Conservation (phyloP, 2,888 invertebrate genomes). For the Aphidius colemani region DNA sequence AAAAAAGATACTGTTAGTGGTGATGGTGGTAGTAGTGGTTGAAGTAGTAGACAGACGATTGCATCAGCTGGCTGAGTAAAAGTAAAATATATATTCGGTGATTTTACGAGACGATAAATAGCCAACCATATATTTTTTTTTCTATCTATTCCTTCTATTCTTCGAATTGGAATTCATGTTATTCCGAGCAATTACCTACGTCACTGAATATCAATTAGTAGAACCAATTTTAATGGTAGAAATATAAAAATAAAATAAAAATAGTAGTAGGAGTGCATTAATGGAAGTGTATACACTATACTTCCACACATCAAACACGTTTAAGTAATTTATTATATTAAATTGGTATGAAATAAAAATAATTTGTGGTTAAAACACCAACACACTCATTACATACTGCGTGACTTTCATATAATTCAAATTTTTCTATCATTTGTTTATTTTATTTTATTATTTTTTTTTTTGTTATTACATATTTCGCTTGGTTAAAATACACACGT, state of each 20-base stretch:
- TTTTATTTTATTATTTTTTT: conserved; percentile 32
- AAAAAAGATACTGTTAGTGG: neutral
- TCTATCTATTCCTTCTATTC: conserved; percentile 40
- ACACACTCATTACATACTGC: conserved; percentile 28
- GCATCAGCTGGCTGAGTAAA: conserved; percentile 47
- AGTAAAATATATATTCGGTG: conserved; percentile 55
- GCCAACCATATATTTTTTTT: conserved; percentile 44
- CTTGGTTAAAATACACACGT: conserved; percentile 25
- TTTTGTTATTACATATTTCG: conserved; percentile 19
- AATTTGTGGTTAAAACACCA: conserved; percentile 4
- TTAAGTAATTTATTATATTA: neutral
- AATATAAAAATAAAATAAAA: no score
- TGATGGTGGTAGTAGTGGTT: conserved; percentile 16
- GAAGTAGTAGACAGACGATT: conserved; percentile 21
- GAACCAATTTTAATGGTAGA: neutral
- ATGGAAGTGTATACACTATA: neutral
- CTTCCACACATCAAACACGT: no score
- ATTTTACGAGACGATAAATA: conserved; percentile 53
- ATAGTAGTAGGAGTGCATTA: neutral
- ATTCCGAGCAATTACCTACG: conserved; percentile 55
- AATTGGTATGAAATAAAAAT: conserved; percentile 7
- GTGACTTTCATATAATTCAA: conserved; percentile 37
- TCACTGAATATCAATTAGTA: conserved; percentile 58
- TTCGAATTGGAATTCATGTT: conserved; percentile 57
- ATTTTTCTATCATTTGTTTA: conserved; percentile 31